These are phyloP conservation scores for Tenthredo distinguenda DNA, from an alignment of 2,888 invertebrate species.

Conservation along the genomic window DNA sequence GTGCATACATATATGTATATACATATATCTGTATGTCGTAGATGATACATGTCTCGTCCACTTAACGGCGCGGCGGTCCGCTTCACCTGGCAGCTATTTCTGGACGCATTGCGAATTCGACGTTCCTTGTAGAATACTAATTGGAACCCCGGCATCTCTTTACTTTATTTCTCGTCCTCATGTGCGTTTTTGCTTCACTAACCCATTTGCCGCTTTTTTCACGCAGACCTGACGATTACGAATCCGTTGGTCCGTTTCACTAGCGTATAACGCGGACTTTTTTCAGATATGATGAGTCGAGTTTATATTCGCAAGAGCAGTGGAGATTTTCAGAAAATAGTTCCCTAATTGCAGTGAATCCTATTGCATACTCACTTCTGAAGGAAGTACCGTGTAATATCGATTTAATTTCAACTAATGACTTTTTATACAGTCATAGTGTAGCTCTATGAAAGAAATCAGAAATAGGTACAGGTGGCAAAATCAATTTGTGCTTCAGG, in stretches of 20 bases:
- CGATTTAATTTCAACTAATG: not conserved
- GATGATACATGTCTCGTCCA: slow-evolving; percentile 3
- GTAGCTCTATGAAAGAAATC: not conserved
- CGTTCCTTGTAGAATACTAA: slow-evolving; percentile 46
- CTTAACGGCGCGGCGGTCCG: slow-evolving; percentile 10
- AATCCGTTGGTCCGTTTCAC: not conserved
- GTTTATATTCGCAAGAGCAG: not conserved
- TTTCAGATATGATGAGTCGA: not conserved
- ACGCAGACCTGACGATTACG: not conserved
- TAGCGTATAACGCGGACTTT: not conserved
- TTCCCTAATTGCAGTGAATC: not conserved
- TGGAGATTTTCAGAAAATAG: not conserved
- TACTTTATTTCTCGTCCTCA: not conserved
- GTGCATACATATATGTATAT: slow-evolving; percentile 1
- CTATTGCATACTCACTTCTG: not conserved
- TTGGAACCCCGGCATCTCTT: slow-evolving; percentile 8
- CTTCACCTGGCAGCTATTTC: slow-evolving; percentile 48
- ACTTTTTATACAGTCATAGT: not conserved
- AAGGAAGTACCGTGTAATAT: not conserved
- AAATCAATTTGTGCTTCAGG: not conserved
- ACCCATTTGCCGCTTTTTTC: not conserved
- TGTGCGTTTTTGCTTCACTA: not conserved
- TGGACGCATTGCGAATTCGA: slow-evolving; percentile 45
- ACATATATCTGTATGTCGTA: slow-evolving; percentile 10
- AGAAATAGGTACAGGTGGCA: not conserved